Conservation (phyloP, 1,140 invertebrate species). For the Planococcus citri region DNA sequence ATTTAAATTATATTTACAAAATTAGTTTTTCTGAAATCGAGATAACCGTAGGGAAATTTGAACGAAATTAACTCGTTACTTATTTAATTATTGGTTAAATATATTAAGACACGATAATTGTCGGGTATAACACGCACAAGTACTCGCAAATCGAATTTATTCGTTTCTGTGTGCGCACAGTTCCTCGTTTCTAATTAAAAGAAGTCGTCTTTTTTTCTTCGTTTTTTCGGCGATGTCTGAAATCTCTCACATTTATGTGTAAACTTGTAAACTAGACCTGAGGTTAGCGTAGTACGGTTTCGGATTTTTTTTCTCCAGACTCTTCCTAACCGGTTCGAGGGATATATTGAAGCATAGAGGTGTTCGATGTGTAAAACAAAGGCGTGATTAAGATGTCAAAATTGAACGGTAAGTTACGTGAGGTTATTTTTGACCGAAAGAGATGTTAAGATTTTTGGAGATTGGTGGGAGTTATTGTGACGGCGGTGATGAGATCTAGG, state of each 20-base stretch:
- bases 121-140: neutral
- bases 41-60: neutral
- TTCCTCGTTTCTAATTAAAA: neutral
- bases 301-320: neutral
- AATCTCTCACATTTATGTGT: neutral
- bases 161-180: neutral
- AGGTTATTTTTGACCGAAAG: neutral
- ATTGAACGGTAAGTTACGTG: neutral
- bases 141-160: slow-evolving; percentile 3
- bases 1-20: slow-evolving; percentile 9
- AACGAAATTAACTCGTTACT: slow-evolving; percentile 7
- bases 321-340: neutral
- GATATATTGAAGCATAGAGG: neutral
- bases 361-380: neutral
- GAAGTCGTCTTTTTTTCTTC: neutral
- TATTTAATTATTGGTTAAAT: neutral
- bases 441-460: neutral
- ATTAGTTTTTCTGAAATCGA: slow-evolving; percentile 4
- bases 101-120: neutral
- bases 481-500: no score
- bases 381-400: slow-evolving; percentile 2
- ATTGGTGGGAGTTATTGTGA: slow-evolving; percentile 4
- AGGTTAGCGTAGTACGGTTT: neutral
- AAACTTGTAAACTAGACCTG: neutral
- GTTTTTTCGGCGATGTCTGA: neutral